phyloP scores from a whole-genome alignment of 2,113 vertebrate genomes.

The Mugil cephalus region DNA sequence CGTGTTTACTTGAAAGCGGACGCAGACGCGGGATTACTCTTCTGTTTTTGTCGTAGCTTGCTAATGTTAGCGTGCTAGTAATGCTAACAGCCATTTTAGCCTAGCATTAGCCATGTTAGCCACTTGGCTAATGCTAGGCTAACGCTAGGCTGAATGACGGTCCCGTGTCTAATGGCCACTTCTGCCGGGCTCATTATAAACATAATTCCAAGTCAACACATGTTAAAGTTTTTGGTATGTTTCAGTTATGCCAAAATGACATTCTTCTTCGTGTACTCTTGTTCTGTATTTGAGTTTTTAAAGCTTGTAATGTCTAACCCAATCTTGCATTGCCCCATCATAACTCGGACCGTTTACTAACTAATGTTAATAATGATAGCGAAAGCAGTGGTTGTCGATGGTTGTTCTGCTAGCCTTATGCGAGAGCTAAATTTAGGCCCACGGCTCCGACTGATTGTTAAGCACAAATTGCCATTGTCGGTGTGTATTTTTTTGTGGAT shows the following conservation, averaged over 20 bases:
- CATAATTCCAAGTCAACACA: slow-evolving; percentile 30
- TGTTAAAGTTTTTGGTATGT: slow-evolving; percentile 44
- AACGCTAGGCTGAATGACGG: slow-evolving; percentile 52
- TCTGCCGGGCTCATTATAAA: slow-evolving; percentile 26
- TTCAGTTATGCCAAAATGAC: not conserved
- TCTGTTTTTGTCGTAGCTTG: slow-evolving; percentile 82
- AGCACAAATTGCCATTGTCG: slow-evolving; percentile 70
- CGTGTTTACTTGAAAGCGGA: not conserved
- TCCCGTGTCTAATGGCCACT: slow-evolving; percentile 64
- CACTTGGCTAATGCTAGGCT: slow-evolving; percentile 48
- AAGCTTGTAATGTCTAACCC: slow-evolving; percentile 26
- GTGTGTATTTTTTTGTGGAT: slow-evolving; percentile 43
- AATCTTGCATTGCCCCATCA: slow-evolving; percentile 63
- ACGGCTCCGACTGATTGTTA: slow-evolving; percentile 59
- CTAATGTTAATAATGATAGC: slow-evolving; percentile 17
- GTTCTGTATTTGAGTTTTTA: slow-evolving; percentile 25
- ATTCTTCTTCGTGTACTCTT: not conserved
- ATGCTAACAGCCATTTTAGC: slow-evolving; percentile 75
- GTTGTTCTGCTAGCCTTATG: slow-evolving; percentile 31
- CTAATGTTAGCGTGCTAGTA: slow-evolving; percentile 77
- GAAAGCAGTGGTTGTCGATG: slow-evolving; percentile 52
- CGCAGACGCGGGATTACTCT: slow-evolving; percentile 62
- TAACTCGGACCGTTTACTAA: slow-evolving; percentile 45
- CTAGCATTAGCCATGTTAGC: too few species aligned
- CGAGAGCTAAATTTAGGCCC: slow-evolving; percentile 68